Conservation (phyloP, 2,888 invertebrate genomes). For the Netelia melanura region DNA sequence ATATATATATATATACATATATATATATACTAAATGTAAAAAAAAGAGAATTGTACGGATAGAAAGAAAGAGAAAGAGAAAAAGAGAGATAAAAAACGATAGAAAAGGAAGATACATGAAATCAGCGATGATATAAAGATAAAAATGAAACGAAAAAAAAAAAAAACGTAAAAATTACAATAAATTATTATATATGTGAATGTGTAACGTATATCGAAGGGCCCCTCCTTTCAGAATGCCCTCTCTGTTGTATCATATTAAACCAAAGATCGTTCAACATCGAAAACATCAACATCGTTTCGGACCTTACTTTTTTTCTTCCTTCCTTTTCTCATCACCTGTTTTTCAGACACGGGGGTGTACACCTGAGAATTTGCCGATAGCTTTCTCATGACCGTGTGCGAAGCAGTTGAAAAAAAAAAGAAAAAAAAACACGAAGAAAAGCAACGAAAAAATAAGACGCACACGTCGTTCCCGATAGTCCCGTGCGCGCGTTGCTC, state of each 20-base stretch:
- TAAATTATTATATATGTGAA: slow-evolving; percentile 71
- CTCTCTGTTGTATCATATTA: slow-evolving; percentile 82
- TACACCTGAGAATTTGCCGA: slow-evolving; percentile 23
- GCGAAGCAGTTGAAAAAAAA: slow-evolving; percentile 34
- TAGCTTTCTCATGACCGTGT: slow-evolving; percentile 53
- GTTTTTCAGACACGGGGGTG: background rate
- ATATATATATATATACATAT: slow-evolving; percentile 49
- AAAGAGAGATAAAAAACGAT: slow-evolving; percentile 36
- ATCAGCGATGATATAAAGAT: slow-evolving; percentile 30
- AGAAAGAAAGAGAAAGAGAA: slow-evolving; percentile 26
- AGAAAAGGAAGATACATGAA: slow-evolving; percentile 17
- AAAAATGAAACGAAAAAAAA: slow-evolving; percentile 10
- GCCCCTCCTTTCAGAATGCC: slow-evolving; percentile 66
- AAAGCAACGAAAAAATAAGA: slow-evolving; percentile 38
- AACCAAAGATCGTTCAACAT: slow-evolving; percentile 83
- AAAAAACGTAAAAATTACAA: slow-evolving; percentile 16
- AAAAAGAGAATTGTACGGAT: background rate
- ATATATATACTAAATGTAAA: slow-evolving; percentile 46
- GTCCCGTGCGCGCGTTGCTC: slow-evolving; percentile 49
- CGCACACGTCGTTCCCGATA: slow-evolving; percentile 7
- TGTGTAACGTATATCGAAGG: slow-evolving; percentile 72
- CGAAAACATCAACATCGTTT: slow-evolving; percentile 56
- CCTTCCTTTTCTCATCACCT: slow-evolving; percentile 34
- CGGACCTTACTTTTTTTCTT: slow-evolving; percentile 26
- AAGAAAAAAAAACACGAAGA: slow-evolving; percentile 27